Evolutionary conservation across 2,113 vertebrate genomes (phyloP).

Genomic region (Pomatostomus ruficeps): DNA sequence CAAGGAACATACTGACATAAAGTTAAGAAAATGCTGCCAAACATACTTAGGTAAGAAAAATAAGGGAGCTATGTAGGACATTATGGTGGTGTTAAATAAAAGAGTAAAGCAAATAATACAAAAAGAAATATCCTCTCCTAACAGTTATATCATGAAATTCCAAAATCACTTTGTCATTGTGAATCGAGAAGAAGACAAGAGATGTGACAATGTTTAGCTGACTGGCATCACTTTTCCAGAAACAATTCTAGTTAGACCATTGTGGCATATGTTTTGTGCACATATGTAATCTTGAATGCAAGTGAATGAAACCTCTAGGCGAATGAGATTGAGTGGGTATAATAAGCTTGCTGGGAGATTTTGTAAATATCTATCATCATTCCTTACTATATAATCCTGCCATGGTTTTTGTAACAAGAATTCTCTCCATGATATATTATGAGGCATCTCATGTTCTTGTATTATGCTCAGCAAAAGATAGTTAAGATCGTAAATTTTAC

Average conservation of each 20-base stretch:
- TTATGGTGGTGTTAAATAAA: neutral
- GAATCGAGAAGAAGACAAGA: neutral
- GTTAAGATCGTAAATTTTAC: neutral
- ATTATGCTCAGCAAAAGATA: neutral
- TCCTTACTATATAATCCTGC: neutral
- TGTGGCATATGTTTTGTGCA: neutral
- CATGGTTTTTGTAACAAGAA: neutral
- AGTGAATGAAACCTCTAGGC: neutral
- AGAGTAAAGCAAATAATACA: neutral
- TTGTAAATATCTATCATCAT: neutral
- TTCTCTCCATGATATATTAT: neutral
- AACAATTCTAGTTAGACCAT: neutral
- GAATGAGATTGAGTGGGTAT: neutral
- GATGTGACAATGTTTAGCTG: neutral
- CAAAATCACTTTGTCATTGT: neutral
- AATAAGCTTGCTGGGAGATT: neutral
- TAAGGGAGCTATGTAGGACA: neutral
- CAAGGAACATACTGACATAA: neutral
- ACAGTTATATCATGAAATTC: neutral
- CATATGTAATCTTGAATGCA: neutral
- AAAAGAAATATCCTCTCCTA: neutral
- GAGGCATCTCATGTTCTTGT: neutral
- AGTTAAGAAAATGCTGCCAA: neutral
- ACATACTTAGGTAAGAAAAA: neutral
- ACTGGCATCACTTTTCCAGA: neutral